Percentiles rank a stretch among this genome's conserved stretches.
These are phyloP conservation scores for Papilio glaucus DNA, from an alignment of 1,140 invertebrate genomes.

Conservation along the genomic window DNA sequence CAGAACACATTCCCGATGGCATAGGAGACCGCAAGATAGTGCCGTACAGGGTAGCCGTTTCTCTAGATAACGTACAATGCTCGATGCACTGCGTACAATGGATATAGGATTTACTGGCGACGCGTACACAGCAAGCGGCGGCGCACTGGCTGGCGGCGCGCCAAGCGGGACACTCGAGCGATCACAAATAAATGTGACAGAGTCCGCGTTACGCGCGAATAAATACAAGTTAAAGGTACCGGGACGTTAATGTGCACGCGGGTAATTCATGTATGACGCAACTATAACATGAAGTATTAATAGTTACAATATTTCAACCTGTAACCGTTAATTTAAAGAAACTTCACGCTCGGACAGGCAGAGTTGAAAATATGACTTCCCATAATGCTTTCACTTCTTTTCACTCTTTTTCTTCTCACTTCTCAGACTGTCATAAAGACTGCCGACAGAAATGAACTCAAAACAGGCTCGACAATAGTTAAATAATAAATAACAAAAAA, in stretches of 20 bases:
- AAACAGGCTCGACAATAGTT: no score
- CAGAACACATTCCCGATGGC: background rate
- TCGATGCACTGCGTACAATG: constrained; percentile 12
- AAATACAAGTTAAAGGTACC: background rate
- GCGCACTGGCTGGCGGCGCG: background rate
- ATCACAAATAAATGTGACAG: constrained; percentile 23
- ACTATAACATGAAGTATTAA: no score
- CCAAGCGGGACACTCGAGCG: constrained; percentile 12
- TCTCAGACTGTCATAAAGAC: no score
- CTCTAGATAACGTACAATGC: background rate
- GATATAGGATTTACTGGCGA: background rate
- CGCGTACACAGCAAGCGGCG: constrained; percentile 16
- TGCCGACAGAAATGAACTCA: no score
- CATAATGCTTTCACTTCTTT: no score
- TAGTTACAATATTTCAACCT: no score
- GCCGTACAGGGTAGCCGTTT: background rate
- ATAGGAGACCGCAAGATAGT: background rate
- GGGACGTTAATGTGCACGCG: background rate
- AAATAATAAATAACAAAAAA: no score
- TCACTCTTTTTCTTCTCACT: no score
- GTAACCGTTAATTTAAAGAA: no score
- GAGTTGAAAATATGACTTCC: no score
- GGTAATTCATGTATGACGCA: constrained; percentile 20
- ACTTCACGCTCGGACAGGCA: no score
- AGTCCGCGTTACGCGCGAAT: background rate